These are phyloP conservation scores for Thamnophis elegans DNA, from an alignment of 2,797 vertebrate genomes.

Conservation along the genomic window DNA sequence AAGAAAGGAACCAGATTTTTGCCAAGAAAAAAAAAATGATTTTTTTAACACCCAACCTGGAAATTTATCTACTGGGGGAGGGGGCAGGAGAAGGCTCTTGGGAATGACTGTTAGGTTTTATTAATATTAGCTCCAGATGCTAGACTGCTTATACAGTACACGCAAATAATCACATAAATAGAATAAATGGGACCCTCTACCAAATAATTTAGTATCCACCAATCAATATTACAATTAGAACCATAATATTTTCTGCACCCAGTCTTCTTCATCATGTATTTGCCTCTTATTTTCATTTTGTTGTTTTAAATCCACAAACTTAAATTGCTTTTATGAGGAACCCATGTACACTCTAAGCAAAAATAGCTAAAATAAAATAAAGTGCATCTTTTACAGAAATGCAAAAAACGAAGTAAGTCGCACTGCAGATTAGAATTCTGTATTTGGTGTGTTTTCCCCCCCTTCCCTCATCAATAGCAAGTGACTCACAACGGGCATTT, in stretches of 20 bases:
- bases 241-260: neutral
- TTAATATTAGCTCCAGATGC: neutral
- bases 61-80: neutral
- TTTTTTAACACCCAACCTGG: neutral
- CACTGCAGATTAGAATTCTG: neutral
- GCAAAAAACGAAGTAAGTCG: neutral
- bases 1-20: neutral
- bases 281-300: neutral
- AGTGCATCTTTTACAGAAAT: neutral
- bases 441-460: neutral
- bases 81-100: neutral
- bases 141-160: neutral
- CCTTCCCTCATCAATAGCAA: neutral
- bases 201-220: neutral
- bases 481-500: neutral
- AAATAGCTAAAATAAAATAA: neutral
- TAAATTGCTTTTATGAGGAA: neutral
- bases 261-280: neutral
- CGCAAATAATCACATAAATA: neutral
- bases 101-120: neutral
- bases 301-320: neutral
- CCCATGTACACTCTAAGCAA: neutral
- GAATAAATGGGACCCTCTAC: neutral
- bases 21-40: neutral
- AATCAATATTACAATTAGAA: neutral